Conservation (phyloP, 2,113 vertebrate genomes). For the Athene cunicularia region DNA sequence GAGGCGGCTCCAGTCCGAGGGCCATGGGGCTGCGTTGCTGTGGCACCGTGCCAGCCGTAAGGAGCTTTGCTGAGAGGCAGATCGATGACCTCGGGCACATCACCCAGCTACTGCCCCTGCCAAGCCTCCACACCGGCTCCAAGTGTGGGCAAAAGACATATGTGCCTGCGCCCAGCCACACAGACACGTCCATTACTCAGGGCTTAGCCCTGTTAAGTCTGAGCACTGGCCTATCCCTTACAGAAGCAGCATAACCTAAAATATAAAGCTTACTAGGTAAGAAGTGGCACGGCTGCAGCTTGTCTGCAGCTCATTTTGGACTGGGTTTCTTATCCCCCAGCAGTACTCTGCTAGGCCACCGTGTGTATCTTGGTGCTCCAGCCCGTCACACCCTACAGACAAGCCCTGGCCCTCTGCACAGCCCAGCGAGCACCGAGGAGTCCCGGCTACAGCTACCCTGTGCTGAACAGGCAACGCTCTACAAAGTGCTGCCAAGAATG, state of each 20-base stretch:
- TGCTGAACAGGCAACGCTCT: neutral
- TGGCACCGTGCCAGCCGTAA: neutral
- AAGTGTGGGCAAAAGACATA: rapidly evolving
- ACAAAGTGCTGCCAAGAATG: neutral
- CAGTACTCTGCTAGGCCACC: neutral
- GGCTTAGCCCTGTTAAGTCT: neutral
- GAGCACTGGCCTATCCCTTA: neutral
- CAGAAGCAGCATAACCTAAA: neutral
- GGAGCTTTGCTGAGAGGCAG: neutral
- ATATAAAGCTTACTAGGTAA: neutral
- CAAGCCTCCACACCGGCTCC: neutral
- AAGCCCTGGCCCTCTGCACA: neutral
- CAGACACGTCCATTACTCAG: neutral
- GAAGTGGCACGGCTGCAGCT: neutral
- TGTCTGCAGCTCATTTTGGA: neutral
- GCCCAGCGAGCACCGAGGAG: neutral
- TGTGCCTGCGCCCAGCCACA: neutral
- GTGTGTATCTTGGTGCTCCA: rapidly evolving
- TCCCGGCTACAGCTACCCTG: neutral
- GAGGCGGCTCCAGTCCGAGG: neutral
- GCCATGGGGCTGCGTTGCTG: neutral
- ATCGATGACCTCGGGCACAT: neutral
- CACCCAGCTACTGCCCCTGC: neutral
- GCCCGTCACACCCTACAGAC: neutral
- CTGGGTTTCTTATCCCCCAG: neutral